Base-by-base conservation (phyloP, 1,140 invertebrate species). In the Ceratina calcarata region DNA sequence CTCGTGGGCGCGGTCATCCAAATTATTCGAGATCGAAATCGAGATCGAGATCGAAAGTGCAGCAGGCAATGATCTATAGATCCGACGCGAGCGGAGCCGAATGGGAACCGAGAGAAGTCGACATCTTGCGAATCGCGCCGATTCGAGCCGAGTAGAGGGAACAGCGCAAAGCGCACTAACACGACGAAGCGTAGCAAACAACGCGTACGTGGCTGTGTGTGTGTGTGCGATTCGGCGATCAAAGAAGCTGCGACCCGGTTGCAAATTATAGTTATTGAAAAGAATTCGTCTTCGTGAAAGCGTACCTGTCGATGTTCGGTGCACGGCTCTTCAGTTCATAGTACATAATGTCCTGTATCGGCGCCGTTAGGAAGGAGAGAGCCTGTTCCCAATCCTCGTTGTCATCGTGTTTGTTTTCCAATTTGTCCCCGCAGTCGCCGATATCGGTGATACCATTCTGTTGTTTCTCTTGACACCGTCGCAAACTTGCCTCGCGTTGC, bases 261-360 rank as follows among this genome's bases (percentile, higher is more conserved):
- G n/a, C 20, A 67, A 22, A 22, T 24, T 2, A 16, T n/a, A 45
- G 45, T 13, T 15, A 2, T 18, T 20, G 13, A 4, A 1, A 61
- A 10, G 12, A 2, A 8, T 3, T 55, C 8, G 53, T 15, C 13
- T 3, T 1, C 78, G 62, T 22, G 68, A 18, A 37, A 93, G 93
- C 8, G 91, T 89, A 95, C 95, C 95, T 95, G 93, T 95, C 94
- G 70, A 94, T 94, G 83, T 95, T 93, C 22, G 95, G 95, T 68
- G 95, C 94, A 20, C 91, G 87, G 62, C 91, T 92, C 85, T 95
- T 95, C 45, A 95, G 91, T 89, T 96, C 95, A 90, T 95, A 96
- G 89, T 95, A 95, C 94, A 95, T 95, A 89, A 94, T 94, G 88
- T 95, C 95, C 93, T 94, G 94, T 78, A 82, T 53, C n/a, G 91